Conservation (phyloP, 2,797 vertebrate genomes). For the Anabacerthia variegaticeps region DNA sequence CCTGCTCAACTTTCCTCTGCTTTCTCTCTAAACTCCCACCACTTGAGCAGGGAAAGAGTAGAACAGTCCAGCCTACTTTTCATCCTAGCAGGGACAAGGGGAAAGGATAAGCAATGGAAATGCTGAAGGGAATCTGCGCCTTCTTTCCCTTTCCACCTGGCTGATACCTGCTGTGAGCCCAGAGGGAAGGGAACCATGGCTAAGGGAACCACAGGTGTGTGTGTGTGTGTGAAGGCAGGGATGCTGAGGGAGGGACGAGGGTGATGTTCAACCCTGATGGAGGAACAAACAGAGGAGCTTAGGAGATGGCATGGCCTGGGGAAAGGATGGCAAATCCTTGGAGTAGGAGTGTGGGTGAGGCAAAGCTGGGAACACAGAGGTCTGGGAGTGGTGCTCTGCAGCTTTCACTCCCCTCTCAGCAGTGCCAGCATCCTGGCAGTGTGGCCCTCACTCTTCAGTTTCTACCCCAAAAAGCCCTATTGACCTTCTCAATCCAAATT, state of each 20-base stretch:
- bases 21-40: neutral
- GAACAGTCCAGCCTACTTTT: neutral
- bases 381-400: neutral
- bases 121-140: neutral
- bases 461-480: neutral
- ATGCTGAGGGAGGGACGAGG: neutral
- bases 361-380: neutral
- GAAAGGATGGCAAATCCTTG: rapidly evolving
- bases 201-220: neutral
- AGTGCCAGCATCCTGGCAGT: rapidly evolving
- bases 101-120: neutral
- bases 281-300: neutral
- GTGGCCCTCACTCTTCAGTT: neutral
- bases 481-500: neutral
- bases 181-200: neutral
- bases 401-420: neutral
- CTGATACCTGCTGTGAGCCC: neutral
- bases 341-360: neutral
- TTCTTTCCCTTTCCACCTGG: neutral
- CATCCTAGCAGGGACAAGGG: neutral
- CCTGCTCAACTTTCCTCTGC: neutral
- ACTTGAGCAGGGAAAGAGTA: neutral
- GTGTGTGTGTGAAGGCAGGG: neutral
- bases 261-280: neutral
- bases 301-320: neutral